Evolutionary conservation across 2,113 vertebrate genomes (phyloP), one percentile per base, ranked within the genome.

Genomic region (Thymallus thymallus): DNA sequence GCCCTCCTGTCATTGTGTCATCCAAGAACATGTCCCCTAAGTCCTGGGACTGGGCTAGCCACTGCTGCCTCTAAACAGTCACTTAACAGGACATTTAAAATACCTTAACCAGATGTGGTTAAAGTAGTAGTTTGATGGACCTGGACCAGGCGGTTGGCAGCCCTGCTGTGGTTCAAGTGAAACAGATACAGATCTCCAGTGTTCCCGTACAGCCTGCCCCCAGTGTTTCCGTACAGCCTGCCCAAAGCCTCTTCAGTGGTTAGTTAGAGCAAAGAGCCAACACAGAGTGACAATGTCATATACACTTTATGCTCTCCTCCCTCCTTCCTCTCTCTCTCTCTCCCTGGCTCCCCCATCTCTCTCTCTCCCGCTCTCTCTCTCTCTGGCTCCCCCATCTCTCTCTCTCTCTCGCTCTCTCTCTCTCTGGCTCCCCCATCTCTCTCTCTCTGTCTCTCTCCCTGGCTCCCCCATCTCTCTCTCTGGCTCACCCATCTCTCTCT

Each of bases 81-180:
- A 14, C 51, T 60, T 13, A 4, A 7, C 69, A 22, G 69, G 18
- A 58, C 6, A 35, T 45, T 68, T 16, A 68, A 45, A 22, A 35
- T 14, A 45, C n/a, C 67, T n/a, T 55, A 55, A 9, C 24, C 68
- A 69, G 46, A 56, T 16, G 22, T 9, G 46, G 24, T 1, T 26
- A 16, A 16, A 10, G 65, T 5, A 3, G 10, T 9, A 26, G 30
- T 35, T 41, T 71, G 56, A 41, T 32, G 26, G 61, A n/a, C 56
- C 46, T 24, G 35, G 35, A 41, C 35, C 35, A 41, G 2, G 9
- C 2, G 7, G 9, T 41, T 41, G 23, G 35, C 63, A 24, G 60
- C 70, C 64, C 78, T 61, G 60, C 72, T 80, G 66, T 69, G 75
- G 78, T 72, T 68, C 58, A 71, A 55, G 71, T 72, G 69, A 51